These are phyloP conservation scores for Muntiacus muntjak DNA, from an alignment of 2,113 vertebrate genomes.

Conservation along the genomic window DNA sequence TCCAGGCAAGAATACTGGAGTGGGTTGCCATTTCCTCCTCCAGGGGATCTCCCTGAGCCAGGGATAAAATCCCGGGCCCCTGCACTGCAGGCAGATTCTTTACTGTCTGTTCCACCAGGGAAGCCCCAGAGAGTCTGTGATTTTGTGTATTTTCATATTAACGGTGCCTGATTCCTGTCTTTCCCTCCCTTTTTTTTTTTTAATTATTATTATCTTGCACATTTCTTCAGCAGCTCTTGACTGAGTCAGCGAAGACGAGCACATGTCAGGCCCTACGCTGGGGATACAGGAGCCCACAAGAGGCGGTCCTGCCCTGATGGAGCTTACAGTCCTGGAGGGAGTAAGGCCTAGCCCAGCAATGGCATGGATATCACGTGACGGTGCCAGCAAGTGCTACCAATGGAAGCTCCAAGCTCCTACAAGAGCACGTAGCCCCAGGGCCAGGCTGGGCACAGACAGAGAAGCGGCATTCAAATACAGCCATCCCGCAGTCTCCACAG, in stretches of 20 bases:
- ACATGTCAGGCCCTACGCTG: accelerated
- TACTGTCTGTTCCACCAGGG: not conserved
- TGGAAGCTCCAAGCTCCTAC: not conserved
- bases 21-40: not conserved
- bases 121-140: not conserved
- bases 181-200: not conserved
- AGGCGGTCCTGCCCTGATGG: not conserved
- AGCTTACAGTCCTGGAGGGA: not conserved
- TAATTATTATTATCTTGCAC: not conserved
- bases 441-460: not conserved
- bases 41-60: not conserved
- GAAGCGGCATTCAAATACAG: not conserved
- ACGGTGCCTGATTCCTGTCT: not conserved
- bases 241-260: not conserved
- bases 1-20: not conserved
- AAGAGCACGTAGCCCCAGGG: not conserved
- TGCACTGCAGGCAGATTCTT: not conserved
- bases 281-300: not conserved
- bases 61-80: not conserved
- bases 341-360: not conserved
- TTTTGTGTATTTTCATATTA: not conserved
- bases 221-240: not conserved
- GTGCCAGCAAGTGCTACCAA: accelerated
- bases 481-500: not conserved
- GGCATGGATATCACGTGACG: accelerated